These are phyloP conservation scores for Porites lobata DNA, from an alignment of 92 coral and sea anemone species.

Conservation along the genomic window DNA sequence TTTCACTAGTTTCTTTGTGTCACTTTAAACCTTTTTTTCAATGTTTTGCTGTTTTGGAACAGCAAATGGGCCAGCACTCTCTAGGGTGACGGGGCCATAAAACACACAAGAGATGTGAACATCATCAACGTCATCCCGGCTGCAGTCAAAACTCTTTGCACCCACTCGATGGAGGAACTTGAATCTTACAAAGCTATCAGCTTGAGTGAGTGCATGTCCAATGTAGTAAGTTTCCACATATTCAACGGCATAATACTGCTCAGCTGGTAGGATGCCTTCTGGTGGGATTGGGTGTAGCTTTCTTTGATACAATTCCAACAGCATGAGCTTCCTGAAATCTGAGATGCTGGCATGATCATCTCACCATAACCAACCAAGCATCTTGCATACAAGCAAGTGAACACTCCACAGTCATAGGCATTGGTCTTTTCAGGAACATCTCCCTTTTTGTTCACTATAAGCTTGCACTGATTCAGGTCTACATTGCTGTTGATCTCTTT, in stretches of 20 bases:
- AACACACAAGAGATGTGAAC: conserved; percentile 59
- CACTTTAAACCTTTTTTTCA: too few relatives aligned
- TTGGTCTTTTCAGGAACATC: conserved; percentile 53
- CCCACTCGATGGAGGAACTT: conserved; percentile 15
- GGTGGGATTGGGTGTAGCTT: conserved; percentile 49
- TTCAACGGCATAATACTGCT: conserved; percentile 69
- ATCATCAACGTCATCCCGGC: conserved; percentile 51
- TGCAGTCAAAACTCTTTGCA: background rate
- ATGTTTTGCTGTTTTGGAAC: too few relatives aligned
- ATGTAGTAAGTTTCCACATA: conserved; percentile 57
- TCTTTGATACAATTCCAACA: conserved; percentile 27
- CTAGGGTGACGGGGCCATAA: too few relatives aligned
- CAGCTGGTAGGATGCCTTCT: background rate
- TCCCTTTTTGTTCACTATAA: conserved; percentile 40
- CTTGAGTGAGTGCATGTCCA: conserved; percentile 54
- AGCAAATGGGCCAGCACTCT: too few relatives aligned
- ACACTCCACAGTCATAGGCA: conserved; percentile 56
- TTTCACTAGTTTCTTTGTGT: too few relatives aligned
- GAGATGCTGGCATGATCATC: conserved; percentile 50
- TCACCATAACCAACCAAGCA: conserved; percentile 42
- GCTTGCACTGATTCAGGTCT: conserved; percentile 34
- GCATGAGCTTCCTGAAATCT: conserved; percentile 48
- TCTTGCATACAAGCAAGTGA: conserved; percentile 61
- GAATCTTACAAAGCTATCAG: conserved; percentile 26
- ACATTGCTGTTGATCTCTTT: conserved; percentile 51